These are phyloP conservation scores for Seladonia tumulorum DNA, from an alignment of 2,888 invertebrate genomes.

Conservation along the genomic window DNA sequence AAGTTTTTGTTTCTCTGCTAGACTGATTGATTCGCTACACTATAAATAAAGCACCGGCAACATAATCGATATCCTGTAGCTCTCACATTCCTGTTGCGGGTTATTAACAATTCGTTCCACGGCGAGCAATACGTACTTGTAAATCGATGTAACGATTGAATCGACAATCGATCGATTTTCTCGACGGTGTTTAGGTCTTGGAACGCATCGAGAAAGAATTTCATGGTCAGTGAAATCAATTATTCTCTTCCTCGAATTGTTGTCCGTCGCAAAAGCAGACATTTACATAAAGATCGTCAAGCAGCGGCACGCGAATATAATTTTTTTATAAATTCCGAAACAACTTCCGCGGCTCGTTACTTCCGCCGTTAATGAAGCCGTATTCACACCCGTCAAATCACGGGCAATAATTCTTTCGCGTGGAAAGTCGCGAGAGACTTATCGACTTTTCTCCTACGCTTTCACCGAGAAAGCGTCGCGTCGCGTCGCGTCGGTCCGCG, in stretches of 20 bases:
- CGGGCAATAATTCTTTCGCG: not conserved
- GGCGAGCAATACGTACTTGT: not conserved
- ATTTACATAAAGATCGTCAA: not conserved
- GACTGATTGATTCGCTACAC: not conserved
- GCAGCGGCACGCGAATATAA: not conserved
- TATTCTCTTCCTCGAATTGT: not conserved
- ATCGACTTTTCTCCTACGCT: not conserved
- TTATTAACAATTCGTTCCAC: not conserved
- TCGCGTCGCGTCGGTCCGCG: not conserved
- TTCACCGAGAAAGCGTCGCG: not conserved
- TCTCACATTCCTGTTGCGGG: not conserved
- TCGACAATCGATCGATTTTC: not conserved
- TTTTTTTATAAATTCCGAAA: not conserved
- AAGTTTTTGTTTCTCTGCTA: not conserved
- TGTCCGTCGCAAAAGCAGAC: not conserved
- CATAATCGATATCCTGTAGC: not conserved
- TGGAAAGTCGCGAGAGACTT: not conserved
- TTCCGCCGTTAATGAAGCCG: not conserved
- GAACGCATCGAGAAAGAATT: not conserved
- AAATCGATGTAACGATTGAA: not conserved
- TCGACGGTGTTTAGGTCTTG: not conserved
- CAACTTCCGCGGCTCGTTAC: not conserved
- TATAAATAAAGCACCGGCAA: too few species aligned
- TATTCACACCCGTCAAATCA: not conserved
- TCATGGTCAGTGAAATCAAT: not conserved